phyloP scores from a whole-genome alignment of 2,113 vertebrate genomes.

The Grus americana region DNA sequence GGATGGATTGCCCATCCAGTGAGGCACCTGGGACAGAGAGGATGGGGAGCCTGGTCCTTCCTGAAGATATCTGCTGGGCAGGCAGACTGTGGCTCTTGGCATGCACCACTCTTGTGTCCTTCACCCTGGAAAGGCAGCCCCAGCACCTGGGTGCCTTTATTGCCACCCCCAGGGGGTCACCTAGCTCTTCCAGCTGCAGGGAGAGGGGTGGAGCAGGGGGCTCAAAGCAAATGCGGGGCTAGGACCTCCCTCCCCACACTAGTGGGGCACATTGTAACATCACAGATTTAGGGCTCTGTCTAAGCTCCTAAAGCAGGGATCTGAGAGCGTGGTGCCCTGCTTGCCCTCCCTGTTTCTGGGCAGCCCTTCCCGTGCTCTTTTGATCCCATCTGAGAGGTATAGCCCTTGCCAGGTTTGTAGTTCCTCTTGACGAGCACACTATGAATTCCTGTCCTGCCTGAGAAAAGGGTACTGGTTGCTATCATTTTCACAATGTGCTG shows the following conservation, averaged over 20 bases:
- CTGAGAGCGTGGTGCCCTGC: fast-evolving
- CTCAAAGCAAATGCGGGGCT: background rate
- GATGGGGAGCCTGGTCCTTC: background rate
- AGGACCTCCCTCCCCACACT: background rate
- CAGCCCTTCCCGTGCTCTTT: background rate
- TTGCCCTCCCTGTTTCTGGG: background rate
- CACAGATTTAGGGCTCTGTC: background rate
- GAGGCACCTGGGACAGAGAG: background rate
- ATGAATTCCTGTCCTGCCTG: background rate
- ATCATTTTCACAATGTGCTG: background rate
- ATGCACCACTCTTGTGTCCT: background rate
- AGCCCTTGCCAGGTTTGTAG: background rate
- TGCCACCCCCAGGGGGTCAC: background rate
- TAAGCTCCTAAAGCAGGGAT: background rate
- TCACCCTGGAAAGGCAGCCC: background rate
- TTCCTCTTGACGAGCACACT: background rate
- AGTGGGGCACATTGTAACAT: background rate
- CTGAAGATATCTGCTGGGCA: background rate
- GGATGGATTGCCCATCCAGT: background rate
- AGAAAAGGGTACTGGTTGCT: background rate
- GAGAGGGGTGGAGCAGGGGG: background rate
- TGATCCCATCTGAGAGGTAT: background rate
- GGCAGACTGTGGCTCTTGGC: background rate
- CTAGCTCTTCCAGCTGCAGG: background rate
- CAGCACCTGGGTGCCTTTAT: background rate